Evolutionary conservation across 2,888 invertebrate species (phyloP).

Genomic region (Bibio marci): DNA sequence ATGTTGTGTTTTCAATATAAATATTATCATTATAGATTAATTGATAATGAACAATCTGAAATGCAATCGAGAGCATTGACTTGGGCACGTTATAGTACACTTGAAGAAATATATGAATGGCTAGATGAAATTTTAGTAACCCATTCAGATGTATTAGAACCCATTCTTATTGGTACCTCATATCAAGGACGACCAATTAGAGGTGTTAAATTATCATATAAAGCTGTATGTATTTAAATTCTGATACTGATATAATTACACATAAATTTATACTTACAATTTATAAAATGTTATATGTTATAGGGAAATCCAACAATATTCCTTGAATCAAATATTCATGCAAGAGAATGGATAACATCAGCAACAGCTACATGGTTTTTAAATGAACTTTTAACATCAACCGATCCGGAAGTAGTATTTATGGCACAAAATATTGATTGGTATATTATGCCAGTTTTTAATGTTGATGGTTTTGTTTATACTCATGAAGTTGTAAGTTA

Average conservation of each 20-base stretch:
- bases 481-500: constrained; percentile 40
- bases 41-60: constrained; percentile 12
- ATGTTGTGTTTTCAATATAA: too few species aligned
- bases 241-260: too few species aligned
- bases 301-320: constrained; percentile 36
- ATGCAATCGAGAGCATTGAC: constrained; percentile 15
- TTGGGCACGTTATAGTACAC: constrained; percentile 13
- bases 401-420: constrained; percentile 32
- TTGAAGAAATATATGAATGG: constrained; percentile 31
- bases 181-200: constrained; percentile 31
- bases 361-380: constrained; percentile 52
- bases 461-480: constrained; percentile 59
- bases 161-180: constrained; percentile 29
- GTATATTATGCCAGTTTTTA: constrained; percentile 55
- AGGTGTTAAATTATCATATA: constrained; percentile 18
- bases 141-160: constrained; percentile 28
- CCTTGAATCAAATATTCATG: constrained; percentile 46
- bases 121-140: constrained; percentile 28
- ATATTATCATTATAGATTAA: constrained; percentile 30
- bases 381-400: constrained; percentile 45
- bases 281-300: too few species aligned
- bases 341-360: constrained; percentile 58
- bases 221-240: constrained; percentile 18
- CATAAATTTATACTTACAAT: constrained; percentile 19
- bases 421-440: constrained; percentile 52